Evolutionary conservation across 2,888 invertebrate species (phyloP).

Genomic region (Pristionchus fissidentatus): DNA sequence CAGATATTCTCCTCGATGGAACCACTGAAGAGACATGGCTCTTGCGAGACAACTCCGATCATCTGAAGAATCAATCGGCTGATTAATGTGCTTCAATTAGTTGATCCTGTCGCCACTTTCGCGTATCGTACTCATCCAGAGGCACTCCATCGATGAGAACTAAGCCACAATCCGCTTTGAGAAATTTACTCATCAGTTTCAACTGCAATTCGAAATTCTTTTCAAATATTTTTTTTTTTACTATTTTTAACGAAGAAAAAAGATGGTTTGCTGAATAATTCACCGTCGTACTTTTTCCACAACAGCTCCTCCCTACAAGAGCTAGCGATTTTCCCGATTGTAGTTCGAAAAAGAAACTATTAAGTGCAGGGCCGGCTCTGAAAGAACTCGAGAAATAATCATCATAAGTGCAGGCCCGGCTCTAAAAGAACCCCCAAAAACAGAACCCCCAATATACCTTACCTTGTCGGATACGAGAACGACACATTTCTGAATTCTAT

Average conservation of each 20-base stretch:
- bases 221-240: too few species aligned
- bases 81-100: background rate
- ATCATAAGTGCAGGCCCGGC: too few species aligned
- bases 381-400: too few species aligned
- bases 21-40: slow-evolving; percentile 40
- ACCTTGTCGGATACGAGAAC: too few species aligned
- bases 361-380: background rate
- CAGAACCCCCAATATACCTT: too few species aligned
- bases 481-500: too few species aligned
- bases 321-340: background rate
- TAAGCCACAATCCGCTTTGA: background rate
- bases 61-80: background rate
- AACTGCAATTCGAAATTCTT: too few species aligned
- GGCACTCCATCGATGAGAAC: background rate
- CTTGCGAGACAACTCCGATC: slow-evolving; percentile 45
- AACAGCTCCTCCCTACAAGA: slow-evolving; percentile 26
- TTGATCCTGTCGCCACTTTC: background rate
- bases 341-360: background rate
- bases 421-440: too few species aligned
- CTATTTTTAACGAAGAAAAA: too few species aligned
- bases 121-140: background rate
- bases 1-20: slow-evolving; percentile 39
- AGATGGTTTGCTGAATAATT: too few species aligned
- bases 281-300: slow-evolving; percentile 41
- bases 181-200: slow-evolving; percentile 8